Base-by-base conservation (phyloP, 2,888 invertebrate species). In the Coecobrya sp. region DNA sequence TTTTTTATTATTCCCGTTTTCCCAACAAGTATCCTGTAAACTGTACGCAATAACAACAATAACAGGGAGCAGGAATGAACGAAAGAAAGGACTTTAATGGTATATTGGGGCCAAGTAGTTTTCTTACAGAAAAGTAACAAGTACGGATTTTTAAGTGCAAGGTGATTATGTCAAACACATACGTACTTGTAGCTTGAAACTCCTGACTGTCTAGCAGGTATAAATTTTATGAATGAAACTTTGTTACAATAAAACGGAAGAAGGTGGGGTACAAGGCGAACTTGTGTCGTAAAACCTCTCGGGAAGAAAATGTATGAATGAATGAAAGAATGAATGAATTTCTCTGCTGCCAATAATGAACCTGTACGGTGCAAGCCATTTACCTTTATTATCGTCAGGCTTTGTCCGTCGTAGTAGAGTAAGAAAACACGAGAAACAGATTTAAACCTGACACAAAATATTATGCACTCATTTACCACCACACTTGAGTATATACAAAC, bases 141-240 rank as follows among this genome's bases (percentile, higher is more conserved):
- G 62, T 36, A 36, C 22, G 70, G 10, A 30, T 30, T 36, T 27
- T 59, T 1, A 70, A 49, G 42, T n/a, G 86, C 49, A 70, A 86
- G 70, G 70, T 42, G 55, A 81, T 70, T 68, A 55, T 19, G 36
- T 36, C 65, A 85, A 65, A 59, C 65, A 85, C 42, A 59, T 10
- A 16, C n/a, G 1, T 25, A 49, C 45, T 19, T 25, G 42, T 70
- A 70, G 8, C n/a, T 10, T 49, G 25, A 76, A 16, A 49, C 45
- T 49, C 76, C 49, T 36, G n/a, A 19, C 30, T 36, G 11, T 45
- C 73, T 25, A 22, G 52, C 87, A 92, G 87, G 92, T 88, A 76
- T 49, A 84, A 25, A 90, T 93, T 93, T 92, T 89, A 89, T 93
- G 93, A 93, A 94, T 94, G 93, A 94, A 94, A 92, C 89, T 87